Percentiles rank a stretch among this genome's conserved stretches.
These are phyloP conservation scores for Epirrhoe alternata DNA, from an alignment of 2,888 invertebrate genomes.

Conservation along the genomic window DNA sequence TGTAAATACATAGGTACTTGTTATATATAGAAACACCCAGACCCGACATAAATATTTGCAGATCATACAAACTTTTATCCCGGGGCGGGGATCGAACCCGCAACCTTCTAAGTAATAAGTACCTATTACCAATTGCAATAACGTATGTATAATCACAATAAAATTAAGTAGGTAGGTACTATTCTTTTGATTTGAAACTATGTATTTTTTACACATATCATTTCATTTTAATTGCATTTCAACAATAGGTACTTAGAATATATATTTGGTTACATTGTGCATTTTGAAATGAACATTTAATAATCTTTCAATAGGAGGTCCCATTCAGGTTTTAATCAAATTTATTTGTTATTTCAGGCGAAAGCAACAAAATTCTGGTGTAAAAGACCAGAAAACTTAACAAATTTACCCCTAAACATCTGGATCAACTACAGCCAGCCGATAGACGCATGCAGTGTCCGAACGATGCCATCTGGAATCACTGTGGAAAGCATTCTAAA, in stretches of 20 bases:
- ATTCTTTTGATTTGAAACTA: too few relatives aligned
- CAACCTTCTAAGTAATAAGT: too few relatives aligned
- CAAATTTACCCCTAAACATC: conserved; percentile 77
- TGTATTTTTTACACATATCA: too few relatives aligned
- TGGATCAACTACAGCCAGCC: conserved; percentile 90
- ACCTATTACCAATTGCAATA: too few relatives aligned
- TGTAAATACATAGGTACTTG: too few relatives aligned
- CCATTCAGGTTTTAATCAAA: neutral
- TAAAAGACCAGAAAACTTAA: conserved; percentile 84
- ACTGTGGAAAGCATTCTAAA: conserved; percentile 70
- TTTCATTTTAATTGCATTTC: neutral
- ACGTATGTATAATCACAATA: too few relatives aligned
- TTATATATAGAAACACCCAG: too few relatives aligned
- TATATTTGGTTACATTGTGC: neutral
- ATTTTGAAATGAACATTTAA: neutral
- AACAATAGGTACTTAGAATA: too few relatives aligned
- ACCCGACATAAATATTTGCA: too few relatives aligned
- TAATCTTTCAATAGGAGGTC: neutral
- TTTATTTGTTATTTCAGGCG: conserved; percentile 70
- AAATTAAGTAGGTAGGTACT: too few relatives aligned
- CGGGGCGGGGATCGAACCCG: too few relatives aligned
- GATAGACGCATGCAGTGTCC: conserved; percentile 83
- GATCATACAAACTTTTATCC: too few relatives aligned
- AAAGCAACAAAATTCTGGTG: conserved; percentile 89
- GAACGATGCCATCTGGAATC: conserved; percentile 70